A percentile compares a stretch with the other conserved stretches of the same genome.
Evolutionary conservation across 2,888 invertebrate species (phyloP).

Genomic region (Drosophila histrio): DNA sequence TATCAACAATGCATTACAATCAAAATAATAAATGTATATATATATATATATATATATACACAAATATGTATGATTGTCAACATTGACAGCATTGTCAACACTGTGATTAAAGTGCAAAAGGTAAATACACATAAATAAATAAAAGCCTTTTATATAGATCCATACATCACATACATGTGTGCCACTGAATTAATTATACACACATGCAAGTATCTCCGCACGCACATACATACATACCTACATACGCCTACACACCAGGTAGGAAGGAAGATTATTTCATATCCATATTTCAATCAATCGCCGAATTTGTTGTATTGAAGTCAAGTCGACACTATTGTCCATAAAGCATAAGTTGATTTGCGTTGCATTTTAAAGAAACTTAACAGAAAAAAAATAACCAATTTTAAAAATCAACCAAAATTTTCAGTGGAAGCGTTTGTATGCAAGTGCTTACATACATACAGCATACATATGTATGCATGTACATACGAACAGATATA

Average conservation of each 20-base stretch:
- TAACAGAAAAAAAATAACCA: neutral
- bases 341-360: neutral
- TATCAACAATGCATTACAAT: neutral
- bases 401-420: neutral
- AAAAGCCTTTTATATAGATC: neutral
- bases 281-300: constrained; percentile 6
- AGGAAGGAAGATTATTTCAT: constrained; percentile 16
- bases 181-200: neutral
- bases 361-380: neutral
- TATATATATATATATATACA: neutral
- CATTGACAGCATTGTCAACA: neutral
- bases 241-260: constrained; percentile 17
- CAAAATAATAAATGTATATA: neutral
- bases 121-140: neutral
- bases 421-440: constrained; percentile 3
- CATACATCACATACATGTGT: neutral
- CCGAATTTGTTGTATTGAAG: neutral
- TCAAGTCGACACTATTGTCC: constrained; percentile 4
- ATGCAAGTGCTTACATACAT: constrained; percentile 2
- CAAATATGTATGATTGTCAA: neutral
- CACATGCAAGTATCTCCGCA: neutral
- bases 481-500: constrained; percentile 1
- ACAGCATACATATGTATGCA: neutral
- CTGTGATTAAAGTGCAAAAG: neutral
- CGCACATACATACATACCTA: neutral